A percentile compares a stretch with the other conserved stretches of the same genome.
phyloP scores from a whole-genome alignment of 2,113 vertebrate species.

The Seriola rivoliana region DNA sequence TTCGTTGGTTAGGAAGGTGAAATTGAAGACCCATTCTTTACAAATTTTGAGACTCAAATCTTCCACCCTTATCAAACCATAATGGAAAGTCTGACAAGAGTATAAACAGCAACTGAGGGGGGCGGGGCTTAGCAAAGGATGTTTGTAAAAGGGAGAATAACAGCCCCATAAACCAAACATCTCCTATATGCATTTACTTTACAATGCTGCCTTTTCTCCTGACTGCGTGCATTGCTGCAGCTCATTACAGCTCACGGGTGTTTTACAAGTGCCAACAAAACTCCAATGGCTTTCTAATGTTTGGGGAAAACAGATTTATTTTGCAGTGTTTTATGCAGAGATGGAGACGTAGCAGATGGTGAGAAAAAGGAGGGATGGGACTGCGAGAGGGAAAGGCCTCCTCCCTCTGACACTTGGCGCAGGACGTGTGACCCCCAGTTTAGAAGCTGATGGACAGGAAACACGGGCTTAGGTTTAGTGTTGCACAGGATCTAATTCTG shows the following conservation, averaged over 20 bases:
- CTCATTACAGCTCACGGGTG: constrained; percentile 35
- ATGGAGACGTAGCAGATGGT: constrained; percentile 25
- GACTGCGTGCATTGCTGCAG: constrained; percentile 15
- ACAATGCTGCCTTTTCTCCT: constrained; percentile 7
- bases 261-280: constrained; percentile 42
- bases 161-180: constrained; percentile 20
- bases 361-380: background rate
- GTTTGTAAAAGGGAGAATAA: constrained; percentile 24
- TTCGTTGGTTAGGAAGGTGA: background rate
- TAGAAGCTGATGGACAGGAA: background rate
- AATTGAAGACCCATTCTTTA: background rate
- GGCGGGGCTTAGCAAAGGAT: background rate
- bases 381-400: background rate
- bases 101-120: background rate
- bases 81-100: background rate
- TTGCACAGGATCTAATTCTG: constrained; percentile 38
- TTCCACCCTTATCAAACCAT: background rate
- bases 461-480: constrained; percentile 19
- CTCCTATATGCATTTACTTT: constrained; percentile 7
- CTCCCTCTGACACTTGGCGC: background rate
- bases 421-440: background rate
- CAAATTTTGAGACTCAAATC: too few relatives aligned
- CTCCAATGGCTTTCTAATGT: constrained; percentile 1
- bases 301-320: constrained; percentile 9
- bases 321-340: constrained; percentile 11